Evolutionary conservation across 1,140 invertebrate genomes (phyloP).

Genomic region (Hestina assimilis): DNA sequence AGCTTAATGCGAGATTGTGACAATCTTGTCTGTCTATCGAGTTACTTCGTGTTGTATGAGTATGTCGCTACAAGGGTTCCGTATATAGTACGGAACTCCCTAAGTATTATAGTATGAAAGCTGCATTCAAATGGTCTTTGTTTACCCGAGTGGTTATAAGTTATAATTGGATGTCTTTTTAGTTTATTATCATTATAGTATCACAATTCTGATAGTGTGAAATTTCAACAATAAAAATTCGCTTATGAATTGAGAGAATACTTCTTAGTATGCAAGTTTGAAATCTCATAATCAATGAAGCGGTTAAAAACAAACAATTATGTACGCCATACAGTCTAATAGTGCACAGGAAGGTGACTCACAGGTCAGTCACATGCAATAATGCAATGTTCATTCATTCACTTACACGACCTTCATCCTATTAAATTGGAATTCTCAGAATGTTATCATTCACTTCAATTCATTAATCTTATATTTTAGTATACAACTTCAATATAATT

Average conservation of each 20-base stretch:
- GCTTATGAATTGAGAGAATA: too few species aligned
- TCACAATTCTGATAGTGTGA: too few species aligned
- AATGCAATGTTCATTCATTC: conserved; percentile 28
- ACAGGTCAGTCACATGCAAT: conserved; percentile 45
- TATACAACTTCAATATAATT: too few species aligned
- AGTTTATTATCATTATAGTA: too few species aligned
- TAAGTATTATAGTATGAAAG: neutral
- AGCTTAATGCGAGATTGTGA: too few species aligned
- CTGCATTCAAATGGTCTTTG: neutral
- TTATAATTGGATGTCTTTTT: too few species aligned
- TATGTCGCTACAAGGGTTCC: too few species aligned
- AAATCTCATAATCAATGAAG: neutral
- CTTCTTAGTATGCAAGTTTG: neutral
- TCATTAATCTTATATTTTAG: neutral
- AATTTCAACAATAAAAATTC: neutral
- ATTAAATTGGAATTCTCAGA: neutral
- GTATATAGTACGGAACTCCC: too few species aligned
- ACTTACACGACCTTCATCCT: conserved; percentile 1
- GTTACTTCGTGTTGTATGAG: too few species aligned
- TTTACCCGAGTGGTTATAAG: too few species aligned
- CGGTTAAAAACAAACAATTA: neutral
- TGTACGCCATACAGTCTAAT: conserved; percentile 1
- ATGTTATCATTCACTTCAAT: neutral
- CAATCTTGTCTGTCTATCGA: too few species aligned
- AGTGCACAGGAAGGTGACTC: conserved; percentile 37